These are phyloP conservation scores for Sardinella longiceps DNA, from an alignment of 2,797 vertebrate species.

Conservation along the genomic window DNA sequence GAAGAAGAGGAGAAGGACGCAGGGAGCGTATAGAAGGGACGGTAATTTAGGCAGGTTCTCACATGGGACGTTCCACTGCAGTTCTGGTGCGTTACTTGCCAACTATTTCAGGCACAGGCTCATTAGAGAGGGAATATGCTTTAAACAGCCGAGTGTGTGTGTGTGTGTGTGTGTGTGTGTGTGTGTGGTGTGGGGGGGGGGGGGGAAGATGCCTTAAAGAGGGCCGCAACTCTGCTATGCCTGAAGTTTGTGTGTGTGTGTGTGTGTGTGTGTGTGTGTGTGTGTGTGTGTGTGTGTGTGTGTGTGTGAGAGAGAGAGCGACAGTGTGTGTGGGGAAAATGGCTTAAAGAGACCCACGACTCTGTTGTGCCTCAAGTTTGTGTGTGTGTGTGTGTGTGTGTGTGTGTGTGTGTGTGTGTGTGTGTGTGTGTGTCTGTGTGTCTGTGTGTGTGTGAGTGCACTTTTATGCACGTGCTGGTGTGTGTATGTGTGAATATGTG, in stretches of 20 bases:
- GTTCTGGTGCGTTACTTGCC: slow-evolving; percentile 64
- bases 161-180: neutral
- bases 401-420: neutral
- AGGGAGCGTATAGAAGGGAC: slow-evolving; percentile 2
- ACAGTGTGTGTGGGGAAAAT: too few relatives aligned
- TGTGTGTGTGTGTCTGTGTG: neutral
- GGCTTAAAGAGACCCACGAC: too few relatives aligned
- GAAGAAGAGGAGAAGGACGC: neutral
- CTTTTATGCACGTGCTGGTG: too few relatives aligned
- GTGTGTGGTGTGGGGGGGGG: too few relatives aligned
- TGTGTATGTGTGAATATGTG: too few relatives aligned
- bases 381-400: neutral
- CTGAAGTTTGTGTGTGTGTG: neutral
- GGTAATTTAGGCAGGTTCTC: slow-evolving; percentile 58
- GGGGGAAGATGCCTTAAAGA: too few relatives aligned
- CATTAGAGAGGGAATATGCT: slow-evolving; percentile 67
- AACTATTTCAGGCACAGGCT: slow-evolving; percentile 74
- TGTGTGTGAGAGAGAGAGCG: too few relatives aligned
- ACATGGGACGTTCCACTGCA: slow-evolving; percentile 73
- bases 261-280: too few relatives aligned
- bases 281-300: too few relatives aligned
- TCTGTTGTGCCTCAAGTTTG: too few relatives aligned
- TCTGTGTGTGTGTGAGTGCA: too few relatives aligned
- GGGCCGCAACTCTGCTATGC: too few relatives aligned
- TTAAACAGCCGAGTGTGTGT: neutral